A percentile compares a stretch with the other conserved stretches of the same genome.
Conservation (phyloP, 1,140 invertebrate species). For the Papilio machaon region DNA sequence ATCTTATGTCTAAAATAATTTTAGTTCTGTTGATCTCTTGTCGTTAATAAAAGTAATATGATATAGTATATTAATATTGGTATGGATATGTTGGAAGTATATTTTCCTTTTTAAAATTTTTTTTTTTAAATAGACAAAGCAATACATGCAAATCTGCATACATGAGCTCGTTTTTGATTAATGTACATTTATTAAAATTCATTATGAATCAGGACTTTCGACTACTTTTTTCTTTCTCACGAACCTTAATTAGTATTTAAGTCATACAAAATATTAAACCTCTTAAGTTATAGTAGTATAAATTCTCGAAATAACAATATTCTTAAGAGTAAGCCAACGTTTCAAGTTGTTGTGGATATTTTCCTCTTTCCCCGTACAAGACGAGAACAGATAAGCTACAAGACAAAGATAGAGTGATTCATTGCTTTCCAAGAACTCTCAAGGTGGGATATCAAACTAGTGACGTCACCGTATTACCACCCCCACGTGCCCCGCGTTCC, state of each 20-base stretch:
- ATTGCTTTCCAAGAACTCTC: constrained; percentile 49
- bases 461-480: constrained; percentile 17
- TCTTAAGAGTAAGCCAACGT: not conserved
- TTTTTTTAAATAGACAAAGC: not conserved
- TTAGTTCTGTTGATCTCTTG: not conserved
- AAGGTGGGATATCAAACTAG: constrained; percentile 41
- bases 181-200: not conserved
- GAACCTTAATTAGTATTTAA: not conserved
- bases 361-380: constrained; percentile 15
- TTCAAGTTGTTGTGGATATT: constrained; percentile 20
- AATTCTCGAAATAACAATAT: not conserved
- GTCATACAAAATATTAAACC: not conserved
- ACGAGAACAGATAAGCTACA: constrained; percentile 19
- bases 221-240: too few relatives aligned
- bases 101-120: not conserved
- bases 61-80: not conserved
- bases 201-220: too few relatives aligned
- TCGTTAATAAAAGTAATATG: not conserved
- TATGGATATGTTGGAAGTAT: not conserved
- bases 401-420: constrained; percentile 53
- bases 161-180: not conserved
- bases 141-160: not conserved
- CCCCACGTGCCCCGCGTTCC: not conserved
- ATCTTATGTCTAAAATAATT: not conserved
- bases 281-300: not conserved